A percentile compares a stretch with the other conserved stretches of the same genome.
phyloP scores from a whole-genome alignment of 2,797 vertebrate genomes.

The Ataeniobius toweri region DNA sequence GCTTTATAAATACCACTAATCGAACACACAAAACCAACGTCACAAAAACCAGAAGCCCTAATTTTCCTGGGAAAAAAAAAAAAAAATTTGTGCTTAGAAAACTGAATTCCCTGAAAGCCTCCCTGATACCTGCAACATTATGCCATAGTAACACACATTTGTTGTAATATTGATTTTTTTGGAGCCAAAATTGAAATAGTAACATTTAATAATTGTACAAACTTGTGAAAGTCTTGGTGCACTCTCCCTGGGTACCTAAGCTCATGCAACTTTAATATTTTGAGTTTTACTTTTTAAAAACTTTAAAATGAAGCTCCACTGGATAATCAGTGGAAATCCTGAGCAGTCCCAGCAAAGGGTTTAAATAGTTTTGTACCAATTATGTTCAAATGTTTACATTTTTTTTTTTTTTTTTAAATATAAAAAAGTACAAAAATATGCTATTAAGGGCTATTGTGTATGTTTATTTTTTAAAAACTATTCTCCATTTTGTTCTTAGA shows the following conservation, averaged over 20 bases:
- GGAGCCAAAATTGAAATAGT: too few species aligned
- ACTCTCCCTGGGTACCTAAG: neutral
- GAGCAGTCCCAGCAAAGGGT: neutral
- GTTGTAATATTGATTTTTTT: too few species aligned
- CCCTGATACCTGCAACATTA: too few species aligned
- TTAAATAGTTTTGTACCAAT: neutral
- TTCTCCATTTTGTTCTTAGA: neutral
- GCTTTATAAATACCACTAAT: too few species aligned
- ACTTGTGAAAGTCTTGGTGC: too few species aligned
- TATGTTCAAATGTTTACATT: neutral
- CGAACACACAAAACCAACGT: too few species aligned
- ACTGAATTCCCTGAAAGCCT: neutral
- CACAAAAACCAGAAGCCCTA: too few species aligned
- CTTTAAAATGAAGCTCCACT: neutral
- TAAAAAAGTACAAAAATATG: too few species aligned
- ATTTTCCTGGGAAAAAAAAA: too few species aligned
- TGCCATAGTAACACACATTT: too few species aligned
- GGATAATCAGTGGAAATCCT: neutral
- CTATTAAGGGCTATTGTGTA: neutral
- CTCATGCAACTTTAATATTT: neutral
- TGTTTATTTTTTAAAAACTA: neutral
- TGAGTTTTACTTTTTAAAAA: neutral
- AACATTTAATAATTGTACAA: too few species aligned
- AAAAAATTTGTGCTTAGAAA: neutral
- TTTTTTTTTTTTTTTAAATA: too few species aligned